These are phyloP conservation scores for Dascyllus trimaculatus DNA, from an alignment of 2,113 vertebrate genomes.

Conservation along the genomic window DNA sequence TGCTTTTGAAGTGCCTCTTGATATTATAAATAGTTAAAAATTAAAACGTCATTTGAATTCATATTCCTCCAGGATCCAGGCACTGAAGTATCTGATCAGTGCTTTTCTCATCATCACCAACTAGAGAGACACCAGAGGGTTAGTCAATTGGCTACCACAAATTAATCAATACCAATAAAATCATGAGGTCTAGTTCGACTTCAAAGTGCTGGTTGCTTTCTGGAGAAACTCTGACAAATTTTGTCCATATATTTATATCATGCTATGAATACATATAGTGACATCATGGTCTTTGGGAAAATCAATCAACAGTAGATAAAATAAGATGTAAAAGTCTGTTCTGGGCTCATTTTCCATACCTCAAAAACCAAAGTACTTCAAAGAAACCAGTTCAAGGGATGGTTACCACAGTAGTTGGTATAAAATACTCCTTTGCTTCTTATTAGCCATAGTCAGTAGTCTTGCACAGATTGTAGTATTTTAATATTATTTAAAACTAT, in stretches of 20 bases:
- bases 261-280: neutral
- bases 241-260: too few relatives aligned
- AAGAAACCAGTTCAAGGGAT: too few relatives aligned
- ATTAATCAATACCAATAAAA: neutral
- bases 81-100: neutral
- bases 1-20: too few relatives aligned
- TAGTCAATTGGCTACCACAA: neutral
- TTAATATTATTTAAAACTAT: constrained; percentile 13
- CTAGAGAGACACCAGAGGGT: neutral
- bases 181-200: neutral
- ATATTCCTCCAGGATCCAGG: too few relatives aligned
- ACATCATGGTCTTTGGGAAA: too few relatives aligned
- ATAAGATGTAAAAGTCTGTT: too few relatives aligned
- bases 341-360: too few relatives aligned
- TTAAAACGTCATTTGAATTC: too few relatives aligned
- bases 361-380: too few relatives aligned
- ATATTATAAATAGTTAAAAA: too few relatives aligned
- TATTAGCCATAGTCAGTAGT: neutral
- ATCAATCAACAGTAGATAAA: too few relatives aligned
- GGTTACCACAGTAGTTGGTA: too few relatives aligned
- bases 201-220: neutral
- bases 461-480: neutral
- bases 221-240: neutral
- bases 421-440: neutral
- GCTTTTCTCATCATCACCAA: neutral